Conservation (phyloP, 2,888 invertebrate genomes). For the Nowickia ferox region DNA sequence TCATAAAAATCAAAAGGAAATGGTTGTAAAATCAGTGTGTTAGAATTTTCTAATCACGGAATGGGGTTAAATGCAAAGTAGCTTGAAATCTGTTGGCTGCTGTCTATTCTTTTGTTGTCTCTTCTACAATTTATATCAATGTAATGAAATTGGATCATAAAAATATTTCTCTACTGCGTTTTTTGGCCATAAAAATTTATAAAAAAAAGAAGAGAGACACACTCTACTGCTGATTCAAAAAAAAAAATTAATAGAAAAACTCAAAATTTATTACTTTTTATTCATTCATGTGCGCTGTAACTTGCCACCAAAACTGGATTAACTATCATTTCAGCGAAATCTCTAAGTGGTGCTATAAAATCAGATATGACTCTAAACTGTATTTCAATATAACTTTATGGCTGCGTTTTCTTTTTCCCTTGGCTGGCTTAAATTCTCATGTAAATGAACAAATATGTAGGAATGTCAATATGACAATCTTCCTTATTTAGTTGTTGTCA, state of each 20-base stretch:
- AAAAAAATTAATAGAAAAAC: slow-evolving; percentile 67
- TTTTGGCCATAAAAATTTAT: slow-evolving; percentile 68
- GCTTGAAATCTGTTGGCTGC: slow-evolving; percentile 48
- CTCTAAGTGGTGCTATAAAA: slow-evolving; percentile 73
- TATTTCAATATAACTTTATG: slow-evolving; percentile 69
- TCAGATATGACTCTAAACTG: slow-evolving; percentile 54
- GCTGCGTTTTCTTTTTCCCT: slow-evolving; percentile 34
- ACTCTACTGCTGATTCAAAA: neutral
- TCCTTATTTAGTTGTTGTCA: slow-evolving; percentile 8
- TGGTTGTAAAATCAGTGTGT: slow-evolving; percentile 63
- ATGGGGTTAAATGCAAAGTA: slow-evolving; percentile 70
- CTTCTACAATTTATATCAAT: slow-evolving; percentile 66
- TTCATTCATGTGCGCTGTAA: slow-evolving; percentile 40
- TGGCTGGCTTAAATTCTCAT: slow-evolving; percentile 18
- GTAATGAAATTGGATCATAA: slow-evolving; percentile 72
- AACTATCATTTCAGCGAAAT: slow-evolving; percentile 72
- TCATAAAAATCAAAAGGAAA: slow-evolving; percentile 67
- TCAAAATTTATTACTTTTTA: slow-evolving; percentile 75
- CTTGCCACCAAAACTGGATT: slow-evolving; percentile 59
- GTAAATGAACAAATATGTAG: slow-evolving; percentile 5
- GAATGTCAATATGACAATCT: slow-evolving; percentile 28
- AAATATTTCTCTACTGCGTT: slow-evolving; percentile 53
- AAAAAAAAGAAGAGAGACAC: slow-evolving; percentile 30
- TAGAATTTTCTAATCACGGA: slow-evolving; percentile 37
- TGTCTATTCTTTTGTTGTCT: slow-evolving; percentile 63